Base-by-base conservation (phyloP, 2,888 invertebrate genomes). In the Agrotis clavis region DNA sequence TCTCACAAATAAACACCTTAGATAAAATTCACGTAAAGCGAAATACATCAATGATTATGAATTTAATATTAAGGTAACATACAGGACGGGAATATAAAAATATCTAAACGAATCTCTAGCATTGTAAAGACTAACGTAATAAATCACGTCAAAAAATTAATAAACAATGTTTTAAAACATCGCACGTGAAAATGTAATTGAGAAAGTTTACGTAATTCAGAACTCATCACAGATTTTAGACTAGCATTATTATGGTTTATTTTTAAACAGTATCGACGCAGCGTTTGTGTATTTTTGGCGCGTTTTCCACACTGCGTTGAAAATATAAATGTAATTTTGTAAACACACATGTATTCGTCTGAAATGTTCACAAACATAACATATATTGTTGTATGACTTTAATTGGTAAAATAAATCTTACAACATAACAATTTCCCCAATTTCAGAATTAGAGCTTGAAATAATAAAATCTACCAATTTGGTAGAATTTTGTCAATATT, bases 191-290 rank as follows among this genome's bases (percentile, higher is more conserved):
- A 73, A 61, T 80, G 80, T 84, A 81, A 81, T 69, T 75, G 76
- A 75, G 81, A 85, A 85, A 79, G 74, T 88, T 89, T 86, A 82
- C 84, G 85, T 85, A 85, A 87, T 87, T 77, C 71, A 70, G 83
- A 87, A 86, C 88, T 87, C 87, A 89, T 88, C 86, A 69, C 80
- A 83, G 76, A 85, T 67, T 61, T 70, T 61, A 74, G 79, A 85
- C 76, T 77, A 83, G 68, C 76, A 78, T 71, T 76, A 79, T 85
- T 79, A 79, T 79, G 72, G 83, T 87, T 85, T 90, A 89, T 90
- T 89, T 89, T 86, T 79, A 85, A 75, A 70, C 75, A 76, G 88
- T 89, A 88, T 90, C 90, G 88, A 90, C 85, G 88, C 84, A 79
- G 81, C 68, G 83, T 66, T 86, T 83, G 77, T 80, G 71, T 91